Evolutionary conservation across 2,888 invertebrate genomes (phyloP), one percentile per base, ranked within the genome.

Genomic region (Acrobasis repandana): DNA sequence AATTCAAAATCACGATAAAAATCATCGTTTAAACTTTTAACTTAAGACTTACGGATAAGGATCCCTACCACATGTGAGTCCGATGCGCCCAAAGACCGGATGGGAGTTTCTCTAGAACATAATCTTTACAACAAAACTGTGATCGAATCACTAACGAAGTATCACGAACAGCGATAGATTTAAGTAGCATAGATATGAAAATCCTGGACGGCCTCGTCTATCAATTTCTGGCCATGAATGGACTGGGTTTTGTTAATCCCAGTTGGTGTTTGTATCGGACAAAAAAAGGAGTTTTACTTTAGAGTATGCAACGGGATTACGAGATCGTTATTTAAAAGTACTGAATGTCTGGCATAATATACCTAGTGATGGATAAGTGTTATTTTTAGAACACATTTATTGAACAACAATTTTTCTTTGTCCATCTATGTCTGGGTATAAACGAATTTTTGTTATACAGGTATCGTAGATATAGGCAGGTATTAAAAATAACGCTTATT

Each of bases 71-170:
- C 88, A 58, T 79, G 86, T 88, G 71, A 66, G 76, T 34, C 79
- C 47, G 67, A 61, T 66, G 18, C 65, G 61, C 72, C 76, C 82
- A 79, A 86, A 84, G 81, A 90, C 90, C 91, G 90, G 91, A 90
- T 90, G 89, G 70, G 82, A 82, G 82, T 85, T 89, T 89, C 90
- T 87, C 86, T 82, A 79, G 81, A 79, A 90, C 90, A 90, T 90
- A 90, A 90, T 90, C 89, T 90, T 90, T 86, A 90, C 88, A 90
- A 90, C 87, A 90, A 90, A 88, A 90, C 85, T 87, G 86, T 88
- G 88, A 88, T 89, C 85, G 72, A 79, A 86, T 88, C 86, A 81
- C 87, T 88, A 90, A 90, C 87, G 89, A 89, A 88, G 79, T 79
- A 79, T 80, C 77, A 77, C 76, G 83, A 80, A 83, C 77, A 78